These are phyloP conservation scores for Urophycis tenuis DNA, from an alignment of 2,797 vertebrate genomes.

Conservation along the genomic window DNA sequence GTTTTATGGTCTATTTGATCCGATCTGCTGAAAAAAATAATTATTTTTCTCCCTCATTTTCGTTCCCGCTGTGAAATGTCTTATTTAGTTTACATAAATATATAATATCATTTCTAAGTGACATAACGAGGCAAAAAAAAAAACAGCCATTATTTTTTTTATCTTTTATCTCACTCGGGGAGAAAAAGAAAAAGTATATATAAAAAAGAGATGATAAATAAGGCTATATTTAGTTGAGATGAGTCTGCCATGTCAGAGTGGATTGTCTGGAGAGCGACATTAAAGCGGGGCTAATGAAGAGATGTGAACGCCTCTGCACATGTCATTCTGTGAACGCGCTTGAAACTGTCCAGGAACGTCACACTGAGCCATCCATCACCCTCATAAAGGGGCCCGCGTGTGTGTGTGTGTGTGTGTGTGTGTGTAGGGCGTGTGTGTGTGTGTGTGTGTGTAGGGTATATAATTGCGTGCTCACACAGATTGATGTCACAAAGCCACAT, in stretches of 20 bases:
- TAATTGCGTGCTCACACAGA: conserved; percentile 3
- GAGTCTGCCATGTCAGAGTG: no score
- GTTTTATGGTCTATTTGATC: not conserved
- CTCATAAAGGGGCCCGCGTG: not conserved
- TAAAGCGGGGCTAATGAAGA: not conserved
- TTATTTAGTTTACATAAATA: not conserved
- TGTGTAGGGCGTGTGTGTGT: not conserved
- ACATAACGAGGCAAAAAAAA: not conserved
- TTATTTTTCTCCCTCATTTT: not conserved
- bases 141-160: not conserved
- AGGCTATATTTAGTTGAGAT: no score
- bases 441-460: not conserved
- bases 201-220: no score
- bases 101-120: not conserved
- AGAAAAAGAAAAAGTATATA: no score
- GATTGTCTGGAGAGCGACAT: not conserved
- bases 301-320: not conserved
- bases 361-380: not conserved
- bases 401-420: not conserved
- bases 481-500: not conserved
- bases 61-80: not conserved
- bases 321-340: not conserved
- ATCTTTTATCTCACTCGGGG: not conserved
- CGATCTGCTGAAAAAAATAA: not conserved
- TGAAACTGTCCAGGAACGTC: not conserved